phyloP scores from a whole-genome alignment of 37 sponge, comb jelly and placozoan genomes.

The Ianthella basta region DNA sequence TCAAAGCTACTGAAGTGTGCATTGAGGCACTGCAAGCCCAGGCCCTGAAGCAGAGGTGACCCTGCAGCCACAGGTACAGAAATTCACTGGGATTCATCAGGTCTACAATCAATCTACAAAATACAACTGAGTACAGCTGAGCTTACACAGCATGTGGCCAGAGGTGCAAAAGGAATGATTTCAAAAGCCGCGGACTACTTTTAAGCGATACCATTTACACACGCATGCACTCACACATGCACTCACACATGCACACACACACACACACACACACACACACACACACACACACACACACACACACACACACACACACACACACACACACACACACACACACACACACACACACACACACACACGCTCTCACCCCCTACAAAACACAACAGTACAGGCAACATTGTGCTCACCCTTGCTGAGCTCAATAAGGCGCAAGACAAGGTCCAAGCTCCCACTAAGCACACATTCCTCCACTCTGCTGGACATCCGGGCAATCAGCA shows the following conservation, averaged over 20 bases:
- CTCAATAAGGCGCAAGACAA: not conserved
- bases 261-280: conserved; percentile 26
- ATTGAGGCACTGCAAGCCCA: conserved; percentile 52
- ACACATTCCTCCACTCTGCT: not conserved
- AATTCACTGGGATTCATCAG: not conserved
- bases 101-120: too few relatives aligned
- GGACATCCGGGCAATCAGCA: not conserved
- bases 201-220: not conserved
- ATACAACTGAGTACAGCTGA: too few relatives aligned
- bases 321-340: not conserved
- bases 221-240: conserved; percentile 12
- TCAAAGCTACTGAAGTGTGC: conserved; percentile 7
- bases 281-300: conserved; percentile 22
- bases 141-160: too few relatives aligned
- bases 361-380: not conserved
- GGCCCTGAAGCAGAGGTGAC: conserved; percentile 38
- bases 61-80: not conserved
- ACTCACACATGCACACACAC: conserved; percentile 2
- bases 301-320: not conserved
- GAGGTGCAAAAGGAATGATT: too few relatives aligned
- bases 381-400: too few relatives aligned
- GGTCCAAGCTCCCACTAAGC: not conserved
- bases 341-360: not conserved
- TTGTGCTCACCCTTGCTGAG: conserved; percentile 2
- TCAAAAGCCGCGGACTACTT: not conserved